Evolutionary conservation across 2,888 invertebrate genomes (phyloP).

Genomic region (Deroplatys truncata): DNA sequence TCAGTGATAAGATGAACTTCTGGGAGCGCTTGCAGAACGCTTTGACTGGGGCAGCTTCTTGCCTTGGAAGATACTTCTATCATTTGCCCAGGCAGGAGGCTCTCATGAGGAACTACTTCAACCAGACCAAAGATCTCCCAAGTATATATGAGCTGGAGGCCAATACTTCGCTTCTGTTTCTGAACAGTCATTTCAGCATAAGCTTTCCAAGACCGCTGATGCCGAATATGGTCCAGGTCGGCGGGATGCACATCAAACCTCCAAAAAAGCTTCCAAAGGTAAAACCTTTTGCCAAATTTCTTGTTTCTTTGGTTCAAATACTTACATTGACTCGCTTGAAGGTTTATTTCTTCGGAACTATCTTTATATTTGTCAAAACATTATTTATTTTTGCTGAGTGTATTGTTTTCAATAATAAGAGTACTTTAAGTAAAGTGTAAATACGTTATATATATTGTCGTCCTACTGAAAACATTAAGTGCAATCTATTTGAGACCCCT

Average conservation of each 20-base stretch:
- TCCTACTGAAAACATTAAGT: no score
- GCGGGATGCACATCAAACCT: slow-evolving; percentile 38
- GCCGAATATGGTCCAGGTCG: slow-evolving; percentile 37
- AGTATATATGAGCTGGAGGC: slow-evolving; percentile 28
- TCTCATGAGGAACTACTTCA: slow-evolving; percentile 19
- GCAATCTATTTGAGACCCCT: no score
- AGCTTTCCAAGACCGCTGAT: slow-evolving; percentile 33
- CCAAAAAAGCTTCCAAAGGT: slow-evolving; percentile 30
- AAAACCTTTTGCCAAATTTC: background rate
- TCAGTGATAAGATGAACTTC: slow-evolving; percentile 47
- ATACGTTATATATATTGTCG: no score
- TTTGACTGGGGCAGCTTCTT: slow-evolving; percentile 30
- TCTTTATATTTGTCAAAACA: no score
- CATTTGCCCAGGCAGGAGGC: slow-evolving; percentile 19
- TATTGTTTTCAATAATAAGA: no score
- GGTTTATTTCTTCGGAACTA: no score
- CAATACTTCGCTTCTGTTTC: slow-evolving; percentile 32
- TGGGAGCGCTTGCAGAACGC: slow-evolving; percentile 48
- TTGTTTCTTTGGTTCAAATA: no score
- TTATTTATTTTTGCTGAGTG: no score
- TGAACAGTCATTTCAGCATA: slow-evolving; percentile 37
- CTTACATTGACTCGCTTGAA: no score
- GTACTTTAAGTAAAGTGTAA: no score
- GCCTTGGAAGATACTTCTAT: background rate
- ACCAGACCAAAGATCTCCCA: slow-evolving; percentile 20